Conservation (phyloP, 2,797 vertebrate species). For the Monodelphis domestica region DNA sequence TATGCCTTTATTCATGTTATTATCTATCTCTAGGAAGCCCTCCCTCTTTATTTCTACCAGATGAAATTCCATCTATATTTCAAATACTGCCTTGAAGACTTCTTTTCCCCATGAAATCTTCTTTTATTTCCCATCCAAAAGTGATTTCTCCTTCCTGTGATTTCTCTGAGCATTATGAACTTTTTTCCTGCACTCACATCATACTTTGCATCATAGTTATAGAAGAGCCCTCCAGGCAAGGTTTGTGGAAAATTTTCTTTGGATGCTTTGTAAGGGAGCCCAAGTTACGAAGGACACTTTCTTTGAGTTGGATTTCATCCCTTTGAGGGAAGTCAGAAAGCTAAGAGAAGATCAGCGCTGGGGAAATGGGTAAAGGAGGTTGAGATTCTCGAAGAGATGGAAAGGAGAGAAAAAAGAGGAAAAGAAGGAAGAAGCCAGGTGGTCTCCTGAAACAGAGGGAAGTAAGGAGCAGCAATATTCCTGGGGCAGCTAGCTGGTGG, state of each 20-base stretch:
- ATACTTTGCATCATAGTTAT: neutral
- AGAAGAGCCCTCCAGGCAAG: neutral
- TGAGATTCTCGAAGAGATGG: neutral
- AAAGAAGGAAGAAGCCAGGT: neutral
- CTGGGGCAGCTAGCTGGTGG: neutral
- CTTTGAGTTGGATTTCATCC: neutral
- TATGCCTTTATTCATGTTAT: neutral
- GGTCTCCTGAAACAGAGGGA: neutral
- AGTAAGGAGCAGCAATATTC: neutral
- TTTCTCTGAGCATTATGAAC: neutral
- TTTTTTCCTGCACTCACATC: neutral
- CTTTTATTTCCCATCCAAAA: neutral
- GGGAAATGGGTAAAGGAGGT: neutral
- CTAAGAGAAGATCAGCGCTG: neutral
- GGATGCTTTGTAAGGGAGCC: neutral
- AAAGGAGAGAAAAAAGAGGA: neutral
- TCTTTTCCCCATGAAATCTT: neutral
- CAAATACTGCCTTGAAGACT: neutral
- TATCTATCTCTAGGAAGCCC: neutral
- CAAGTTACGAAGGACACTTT: neutral
- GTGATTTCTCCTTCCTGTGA: neutral
- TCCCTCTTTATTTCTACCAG: neutral
- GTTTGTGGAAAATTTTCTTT: neutral
- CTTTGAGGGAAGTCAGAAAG: neutral
- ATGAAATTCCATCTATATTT: neutral